A percentile compares a stretch with the other conserved stretches of the same genome.
phyloP scores from a whole-genome alignment of 2,888 invertebrate species.

The Phalangium opilio region DNA sequence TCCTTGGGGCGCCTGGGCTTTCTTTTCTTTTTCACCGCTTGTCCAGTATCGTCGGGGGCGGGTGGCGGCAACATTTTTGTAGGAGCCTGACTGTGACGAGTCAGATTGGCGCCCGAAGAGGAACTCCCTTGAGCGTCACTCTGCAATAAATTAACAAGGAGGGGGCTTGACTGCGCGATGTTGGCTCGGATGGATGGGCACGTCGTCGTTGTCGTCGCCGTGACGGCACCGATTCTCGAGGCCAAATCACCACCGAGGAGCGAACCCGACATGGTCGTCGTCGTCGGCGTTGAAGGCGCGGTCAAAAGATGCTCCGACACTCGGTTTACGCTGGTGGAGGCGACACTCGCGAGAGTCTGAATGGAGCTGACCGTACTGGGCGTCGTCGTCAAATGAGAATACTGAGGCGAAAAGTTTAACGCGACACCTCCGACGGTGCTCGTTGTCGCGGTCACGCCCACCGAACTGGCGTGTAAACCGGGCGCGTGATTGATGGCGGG shows the following conservation, averaged over 20 bases:
- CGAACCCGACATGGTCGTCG: constrained; percentile 24
- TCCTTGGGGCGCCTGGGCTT: constrained; percentile 19
- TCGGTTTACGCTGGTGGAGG: constrained; percentile 18
- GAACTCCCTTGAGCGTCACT: constrained; percentile 42
- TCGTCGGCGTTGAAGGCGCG: constrained; percentile 11
- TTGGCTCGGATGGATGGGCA: constrained; percentile 30
- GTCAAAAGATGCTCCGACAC: constrained; percentile 21
- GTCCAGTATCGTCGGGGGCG: constrained; percentile 7
- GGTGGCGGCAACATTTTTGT: constrained; percentile 18
- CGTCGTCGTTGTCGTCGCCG: constrained; percentile 7
- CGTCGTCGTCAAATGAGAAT: constrained; percentile 7
- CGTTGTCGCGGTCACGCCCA: background rate
- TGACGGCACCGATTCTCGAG: constrained; percentile 6
- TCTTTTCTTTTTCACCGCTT: constrained; percentile 17
- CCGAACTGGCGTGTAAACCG: background rate
- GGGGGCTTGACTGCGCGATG: constrained; percentile 65
- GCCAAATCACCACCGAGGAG: constrained; percentile 15
- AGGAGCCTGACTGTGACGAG: constrained; percentile 11
- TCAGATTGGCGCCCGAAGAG: constrained; percentile 2
- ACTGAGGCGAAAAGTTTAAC: too few species aligned
- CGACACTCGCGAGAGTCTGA: constrained; percentile 12
- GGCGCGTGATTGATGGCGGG: background rate
- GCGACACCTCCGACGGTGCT: background rate
- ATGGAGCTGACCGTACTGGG: constrained; percentile 13
- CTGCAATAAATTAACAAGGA: constrained; percentile 78